Conservation (phyloP, 2,113 vertebrate genomes). For the Alouatta palliata region DNA sequence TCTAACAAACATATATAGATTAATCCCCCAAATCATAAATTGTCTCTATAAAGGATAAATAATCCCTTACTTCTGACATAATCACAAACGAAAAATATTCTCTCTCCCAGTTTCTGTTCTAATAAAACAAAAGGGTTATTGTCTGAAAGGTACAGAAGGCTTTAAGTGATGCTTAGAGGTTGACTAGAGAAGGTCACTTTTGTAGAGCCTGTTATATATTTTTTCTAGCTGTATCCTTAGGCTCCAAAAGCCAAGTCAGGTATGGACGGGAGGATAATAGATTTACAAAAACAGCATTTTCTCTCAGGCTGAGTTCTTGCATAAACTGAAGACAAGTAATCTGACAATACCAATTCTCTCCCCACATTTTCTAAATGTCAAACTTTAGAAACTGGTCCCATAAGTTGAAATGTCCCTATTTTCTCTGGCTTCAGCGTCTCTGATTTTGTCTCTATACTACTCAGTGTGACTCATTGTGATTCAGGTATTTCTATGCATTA, state of each 20-base stretch:
- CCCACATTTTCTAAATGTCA: neutral
- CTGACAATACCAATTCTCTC: neutral
- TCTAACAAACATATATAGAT: neutral
- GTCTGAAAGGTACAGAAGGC: neutral
- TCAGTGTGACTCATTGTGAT: neutral
- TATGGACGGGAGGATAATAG: neutral
- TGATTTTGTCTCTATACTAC: neutral
- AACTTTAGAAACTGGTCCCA: neutral
- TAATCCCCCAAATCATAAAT: neutral
- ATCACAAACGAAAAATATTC: neutral
- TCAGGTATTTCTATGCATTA: neutral
- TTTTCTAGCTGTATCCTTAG: neutral
- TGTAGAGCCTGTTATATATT: neutral
- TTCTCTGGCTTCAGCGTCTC: neutral
- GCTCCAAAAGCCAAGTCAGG: neutral
- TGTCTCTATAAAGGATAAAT: neutral
- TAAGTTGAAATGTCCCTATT: neutral
- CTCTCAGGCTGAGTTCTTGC: neutral
- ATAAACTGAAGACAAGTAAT: neutral
- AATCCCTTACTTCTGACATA: neutral
- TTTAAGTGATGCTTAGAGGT: neutral
- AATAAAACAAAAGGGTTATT: neutral
- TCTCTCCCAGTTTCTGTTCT: neutral
- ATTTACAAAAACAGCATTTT: neutral
- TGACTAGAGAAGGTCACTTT: neutral